Base-by-base conservation (phyloP, 1,140 invertebrate species). In the Drosophila seguyi region DNA sequence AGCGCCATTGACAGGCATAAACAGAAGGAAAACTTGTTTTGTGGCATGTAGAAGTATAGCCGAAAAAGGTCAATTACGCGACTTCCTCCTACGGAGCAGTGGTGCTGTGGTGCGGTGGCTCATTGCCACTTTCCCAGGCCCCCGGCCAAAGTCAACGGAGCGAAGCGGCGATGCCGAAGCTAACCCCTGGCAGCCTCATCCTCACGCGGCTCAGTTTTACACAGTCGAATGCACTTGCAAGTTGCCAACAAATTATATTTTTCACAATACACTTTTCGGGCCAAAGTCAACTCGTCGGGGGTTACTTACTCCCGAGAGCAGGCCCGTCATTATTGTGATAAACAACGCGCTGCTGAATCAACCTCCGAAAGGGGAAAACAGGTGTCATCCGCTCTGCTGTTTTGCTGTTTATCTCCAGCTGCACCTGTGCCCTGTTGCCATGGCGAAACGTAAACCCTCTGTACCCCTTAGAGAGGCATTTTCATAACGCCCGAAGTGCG, bases 61-160 rank as follows among this genome's bases (percentile, higher is more conserved):
- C 73, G 42, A 80, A 88, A 87, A 84, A 87, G 85, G 80, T 87
- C 85, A 88, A 87, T 84, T 87, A 72, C 68, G 77, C 84, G 80
- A 84, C 72, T 88, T 87, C 60, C 57, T 60, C 48, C 62, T 25
- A 53, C 31, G 34, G 18, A 20, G 20, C 47, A 14, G 11, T 44
- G 44, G 44, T 41, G 36, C 3, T 6, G 38, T 20, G 36, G 22
- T 34, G 36, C 60, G 20, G 60, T 27, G 50, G 60, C 50, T 62
- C 60, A 58, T 79, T 65, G 62, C 48, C 77, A 74, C 62, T 84
- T 88, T 88, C 85, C 84, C 84, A 90, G 68, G 76, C 66, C 78
- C 38, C 66, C 78, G 38, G 50, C 38, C 68, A 42, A 38, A 48
- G n/a, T 8, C 22, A 76, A 0, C 67, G 53, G 68, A 80, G 63